phyloP scores from a whole-genome alignment of 2,888 invertebrate genomes.

The Parelbella ahira region DNA sequence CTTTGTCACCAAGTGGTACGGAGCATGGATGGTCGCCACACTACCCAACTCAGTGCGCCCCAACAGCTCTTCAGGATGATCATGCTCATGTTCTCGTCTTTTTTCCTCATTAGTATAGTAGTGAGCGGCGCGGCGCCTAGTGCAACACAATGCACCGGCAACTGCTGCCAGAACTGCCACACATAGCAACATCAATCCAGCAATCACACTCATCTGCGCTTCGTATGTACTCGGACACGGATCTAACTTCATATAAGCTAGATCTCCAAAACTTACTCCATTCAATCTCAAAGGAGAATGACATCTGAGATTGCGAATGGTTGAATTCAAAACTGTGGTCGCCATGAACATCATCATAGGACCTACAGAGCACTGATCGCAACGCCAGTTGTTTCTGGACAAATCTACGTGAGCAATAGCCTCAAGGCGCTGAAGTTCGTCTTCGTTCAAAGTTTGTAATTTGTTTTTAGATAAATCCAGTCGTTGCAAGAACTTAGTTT shows the following conservation, averaged over 20 bases:
- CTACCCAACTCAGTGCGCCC: conserved; percentile 54
- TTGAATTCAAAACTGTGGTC: conserved; percentile 73
- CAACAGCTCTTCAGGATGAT: conserved; percentile 63
- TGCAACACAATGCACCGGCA: conserved; percentile 82
- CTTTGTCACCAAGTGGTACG: conserved; percentile 54
- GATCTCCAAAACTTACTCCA: conserved; percentile 56
- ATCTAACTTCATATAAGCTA: conserved; percentile 50
- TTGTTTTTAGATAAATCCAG: conserved; percentile 88
- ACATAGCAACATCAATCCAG: conserved; percentile 64
- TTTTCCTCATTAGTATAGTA: conserved; percentile 92
- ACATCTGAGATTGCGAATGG: conserved; percentile 79
- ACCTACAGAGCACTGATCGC: conserved; percentile 83
- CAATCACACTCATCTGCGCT: conserved; percentile 79
- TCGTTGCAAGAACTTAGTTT: conserved; percentile 80
- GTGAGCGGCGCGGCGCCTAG: conserved; percentile 84
- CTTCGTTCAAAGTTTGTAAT: conserved; percentile 82
- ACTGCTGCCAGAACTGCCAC: conserved; percentile 73
- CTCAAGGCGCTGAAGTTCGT: conserved; percentile 80
- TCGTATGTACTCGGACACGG: conserved; percentile 74
- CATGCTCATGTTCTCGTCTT: conserved; percentile 57
- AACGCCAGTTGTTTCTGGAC: conserved; percentile 84
- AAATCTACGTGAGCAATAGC: conserved; percentile 77
- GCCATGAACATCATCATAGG: conserved; percentile 79
- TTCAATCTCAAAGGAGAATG: conserved; percentile 78
- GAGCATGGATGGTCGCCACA: conserved; percentile 67